These are phyloP conservation scores for Hoplodrina blanda DNA, from an alignment of 2,888 invertebrate species.

Conservation along the genomic window DNA sequence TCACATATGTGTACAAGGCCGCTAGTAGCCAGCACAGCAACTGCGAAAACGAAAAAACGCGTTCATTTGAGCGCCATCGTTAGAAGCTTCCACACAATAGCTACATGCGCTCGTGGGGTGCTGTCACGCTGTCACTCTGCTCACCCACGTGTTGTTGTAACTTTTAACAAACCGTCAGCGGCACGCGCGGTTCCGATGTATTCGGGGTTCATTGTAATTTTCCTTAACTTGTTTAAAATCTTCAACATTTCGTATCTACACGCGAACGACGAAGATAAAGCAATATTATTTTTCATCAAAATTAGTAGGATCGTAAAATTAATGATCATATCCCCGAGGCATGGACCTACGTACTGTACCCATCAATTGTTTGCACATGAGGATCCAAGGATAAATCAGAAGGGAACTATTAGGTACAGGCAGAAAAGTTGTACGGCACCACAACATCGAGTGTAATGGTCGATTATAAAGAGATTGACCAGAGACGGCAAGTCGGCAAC, in stretches of 20 bases:
- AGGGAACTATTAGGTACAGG: no score
- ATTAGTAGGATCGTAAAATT: no score
- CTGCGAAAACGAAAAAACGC: neutral
- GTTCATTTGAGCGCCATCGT: neutral
- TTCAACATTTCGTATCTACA: neutral
- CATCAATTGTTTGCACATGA: no score
- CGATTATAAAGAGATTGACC: no score
- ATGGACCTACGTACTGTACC: no score
- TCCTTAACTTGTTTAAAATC: neutral
- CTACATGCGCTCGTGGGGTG: neutral
- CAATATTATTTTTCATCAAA: no score
- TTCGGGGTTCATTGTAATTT: conserved; percentile 16
- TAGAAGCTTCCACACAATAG: neutral
- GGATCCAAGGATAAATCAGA: no score
- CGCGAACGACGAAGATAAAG: neutral
- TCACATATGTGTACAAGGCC: neutral
- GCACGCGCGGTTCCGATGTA: conserved; percentile 25
- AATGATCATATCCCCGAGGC: no score
- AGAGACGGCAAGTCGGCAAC: no score
- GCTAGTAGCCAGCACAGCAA: neutral
- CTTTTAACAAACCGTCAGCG: conserved; percentile 21
- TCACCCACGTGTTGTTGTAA: conserved; percentile 13
- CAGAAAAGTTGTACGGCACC: no score
- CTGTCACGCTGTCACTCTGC: conserved; percentile 5
- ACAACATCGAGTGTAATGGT: no score